phyloP scores from a whole-genome alignment of 2,113 vertebrate genomes.

The Apaloderma vittatum region DNA sequence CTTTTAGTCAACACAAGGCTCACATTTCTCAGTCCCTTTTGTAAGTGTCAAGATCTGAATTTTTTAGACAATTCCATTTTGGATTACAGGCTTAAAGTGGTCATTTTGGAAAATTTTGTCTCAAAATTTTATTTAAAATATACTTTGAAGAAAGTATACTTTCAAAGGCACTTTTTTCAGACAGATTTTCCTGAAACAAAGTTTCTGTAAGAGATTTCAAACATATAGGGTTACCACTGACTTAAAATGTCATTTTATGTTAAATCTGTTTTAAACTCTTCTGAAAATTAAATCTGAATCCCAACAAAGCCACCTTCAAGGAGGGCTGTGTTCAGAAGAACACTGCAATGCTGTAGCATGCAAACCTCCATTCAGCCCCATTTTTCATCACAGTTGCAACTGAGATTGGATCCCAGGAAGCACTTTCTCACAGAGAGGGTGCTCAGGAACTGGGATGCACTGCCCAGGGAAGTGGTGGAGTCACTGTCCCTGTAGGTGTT shows the following conservation, averaged over 20 bases:
- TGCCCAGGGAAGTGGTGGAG: too few relatives aligned
- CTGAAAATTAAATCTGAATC: neutral
- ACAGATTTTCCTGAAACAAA: neutral
- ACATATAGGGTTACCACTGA: neutral
- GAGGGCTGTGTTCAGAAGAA: neutral
- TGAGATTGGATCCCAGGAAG: too few relatives aligned
- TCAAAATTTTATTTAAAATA: neutral
- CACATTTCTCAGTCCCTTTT: slow-evolving; percentile 1
- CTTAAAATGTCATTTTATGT: neutral
- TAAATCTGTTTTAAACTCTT: neutral
- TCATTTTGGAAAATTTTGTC: slow-evolving; percentile 3
- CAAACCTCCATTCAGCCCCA: neutral
- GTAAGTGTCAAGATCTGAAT: neutral
- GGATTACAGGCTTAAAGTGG: neutral
- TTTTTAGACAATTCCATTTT: slow-evolving; percentile 22
- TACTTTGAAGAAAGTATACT: neutral
- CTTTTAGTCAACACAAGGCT: slow-evolving; percentile 14
- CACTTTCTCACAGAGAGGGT: too few relatives aligned
- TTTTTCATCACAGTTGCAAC: neutral
- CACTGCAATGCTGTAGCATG: fast-evolving
- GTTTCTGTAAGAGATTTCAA: neutral
- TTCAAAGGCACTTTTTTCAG: neutral
- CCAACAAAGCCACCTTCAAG: neutral
- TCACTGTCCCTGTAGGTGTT: neutral
- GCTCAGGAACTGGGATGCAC: too few relatives aligned